Conservation (phyloP, 2,113 vertebrate genomes). For the Haemorhous mexicanus region DNA sequence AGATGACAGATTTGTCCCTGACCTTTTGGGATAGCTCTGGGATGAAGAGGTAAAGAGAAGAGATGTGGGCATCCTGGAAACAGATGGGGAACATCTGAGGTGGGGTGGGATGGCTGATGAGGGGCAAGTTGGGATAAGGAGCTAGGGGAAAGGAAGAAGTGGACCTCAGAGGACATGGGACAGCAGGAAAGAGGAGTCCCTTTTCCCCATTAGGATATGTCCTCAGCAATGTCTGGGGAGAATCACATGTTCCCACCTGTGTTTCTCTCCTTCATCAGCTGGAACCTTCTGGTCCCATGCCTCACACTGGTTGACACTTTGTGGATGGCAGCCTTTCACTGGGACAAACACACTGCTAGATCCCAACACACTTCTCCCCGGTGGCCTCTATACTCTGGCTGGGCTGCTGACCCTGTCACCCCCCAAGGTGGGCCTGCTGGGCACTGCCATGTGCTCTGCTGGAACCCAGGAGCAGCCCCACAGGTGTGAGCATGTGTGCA, state of each 20-base stretch:
- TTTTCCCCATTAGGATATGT: neutral
- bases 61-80: neutral
- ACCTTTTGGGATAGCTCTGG: neutral
- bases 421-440: neutral
- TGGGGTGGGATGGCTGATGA: neutral
- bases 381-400: neutral
- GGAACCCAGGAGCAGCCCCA: neutral
- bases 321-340: neutral
- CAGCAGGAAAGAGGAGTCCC: neutral
- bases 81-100: neutral
- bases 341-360: neutral
- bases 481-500: fast-evolving
- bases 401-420: neutral
- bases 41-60: neutral
- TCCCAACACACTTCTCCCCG: neutral
- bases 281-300: neutral
- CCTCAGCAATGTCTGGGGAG: neutral
- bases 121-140: neutral
- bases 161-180: neutral
- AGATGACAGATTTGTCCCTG: neutral
- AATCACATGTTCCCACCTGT: neutral
- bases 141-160: neutral
- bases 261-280: neutral
- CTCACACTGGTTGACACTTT: fast-evolving
- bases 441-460: neutral